phyloP scores from a whole-genome alignment of 1,140 invertebrate species.

The Tribolium madens region DNA sequence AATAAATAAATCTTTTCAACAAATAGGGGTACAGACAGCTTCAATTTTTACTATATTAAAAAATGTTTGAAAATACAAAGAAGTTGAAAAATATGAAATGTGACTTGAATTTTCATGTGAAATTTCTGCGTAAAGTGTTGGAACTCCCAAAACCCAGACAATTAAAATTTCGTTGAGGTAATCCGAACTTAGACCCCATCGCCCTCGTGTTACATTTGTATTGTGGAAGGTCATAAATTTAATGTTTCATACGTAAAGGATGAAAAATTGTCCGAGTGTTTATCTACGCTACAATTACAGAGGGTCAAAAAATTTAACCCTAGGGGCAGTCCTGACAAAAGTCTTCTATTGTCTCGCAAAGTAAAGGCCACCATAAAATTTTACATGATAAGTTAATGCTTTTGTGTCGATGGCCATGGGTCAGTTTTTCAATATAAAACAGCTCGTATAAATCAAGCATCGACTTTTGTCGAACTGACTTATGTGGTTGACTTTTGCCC shows the following conservation, averaged over 20 bases:
- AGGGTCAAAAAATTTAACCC: conserved; percentile 65
- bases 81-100: too few species aligned
- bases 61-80: too few species aligned
- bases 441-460: conserved; percentile 65
- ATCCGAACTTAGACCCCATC: not conserved
- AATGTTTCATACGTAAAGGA: conserved; percentile 53
- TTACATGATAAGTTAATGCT: conserved; percentile 60
- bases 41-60: too few species aligned
- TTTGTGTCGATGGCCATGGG: conserved; percentile 62
- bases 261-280: conserved; percentile 65
- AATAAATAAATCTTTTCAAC: too few species aligned
- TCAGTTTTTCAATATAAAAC: conserved; percentile 63
- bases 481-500: conserved; percentile 65
- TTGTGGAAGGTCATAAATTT: conserved; percentile 2
- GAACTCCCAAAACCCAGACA: not conserved
- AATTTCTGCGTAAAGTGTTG: not conserved
- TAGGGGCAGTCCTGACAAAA: conserved; percentile 58
- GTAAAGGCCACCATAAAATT: conserved; percentile 59
- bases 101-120: not conserved
- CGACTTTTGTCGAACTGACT: conserved; percentile 59
- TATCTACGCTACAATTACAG: conserved; percentile 63
- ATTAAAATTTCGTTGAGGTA: not conserved
- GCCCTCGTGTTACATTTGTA: not conserved
- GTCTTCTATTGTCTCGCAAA: conserved; percentile 45
- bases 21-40: too few species aligned